These are phyloP conservation scores for Ceraclea dissimilis DNA, from an alignment of 2,888 invertebrate genomes.

Conservation along the genomic window DNA sequence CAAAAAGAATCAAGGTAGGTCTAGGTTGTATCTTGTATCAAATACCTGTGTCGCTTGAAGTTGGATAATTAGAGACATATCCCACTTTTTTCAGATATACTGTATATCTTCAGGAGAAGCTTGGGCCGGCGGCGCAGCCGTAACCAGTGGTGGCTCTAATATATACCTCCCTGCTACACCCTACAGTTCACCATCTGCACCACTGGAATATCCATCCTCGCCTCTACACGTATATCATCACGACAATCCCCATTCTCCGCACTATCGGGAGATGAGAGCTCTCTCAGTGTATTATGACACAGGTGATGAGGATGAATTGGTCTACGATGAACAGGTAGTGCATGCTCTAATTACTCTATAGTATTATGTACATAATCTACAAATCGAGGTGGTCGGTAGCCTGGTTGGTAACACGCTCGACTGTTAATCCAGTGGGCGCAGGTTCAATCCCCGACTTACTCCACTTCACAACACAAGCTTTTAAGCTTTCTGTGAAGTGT, in stretches of 20 bases:
- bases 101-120: constrained; percentile 42
- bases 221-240: constrained; percentile 31
- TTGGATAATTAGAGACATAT: too few relatives aligned
- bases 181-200: background rate
- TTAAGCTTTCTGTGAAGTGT: too few relatives aligned
- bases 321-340: constrained; percentile 24
- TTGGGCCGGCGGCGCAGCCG: constrained; percentile 34
- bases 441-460: too few relatives aligned
- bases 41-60: too few relatives aligned
- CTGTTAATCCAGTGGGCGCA: too few relatives aligned
- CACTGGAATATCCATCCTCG: background rate
- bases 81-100: constrained; percentile 40
- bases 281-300: constrained; percentile 11
- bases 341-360: too few relatives aligned
- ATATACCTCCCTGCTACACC: constrained; percentile 35
- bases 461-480: too few relatives aligned
- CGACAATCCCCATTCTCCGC: constrained; percentile 30
- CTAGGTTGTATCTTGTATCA: too few relatives aligned
- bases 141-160: constrained; percentile 33
- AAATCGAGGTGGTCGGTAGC: too few relatives aligned
- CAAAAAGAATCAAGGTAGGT: constrained; percentile 38
- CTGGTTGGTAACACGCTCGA: too few relatives aligned
- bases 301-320: constrained; percentile 14
- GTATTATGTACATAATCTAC: too few relatives aligned
- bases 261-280: constrained; percentile 6